phyloP scores from a whole-genome alignment of 2,797 vertebrate genomes.

The Acipenser transmontanus region DNA sequence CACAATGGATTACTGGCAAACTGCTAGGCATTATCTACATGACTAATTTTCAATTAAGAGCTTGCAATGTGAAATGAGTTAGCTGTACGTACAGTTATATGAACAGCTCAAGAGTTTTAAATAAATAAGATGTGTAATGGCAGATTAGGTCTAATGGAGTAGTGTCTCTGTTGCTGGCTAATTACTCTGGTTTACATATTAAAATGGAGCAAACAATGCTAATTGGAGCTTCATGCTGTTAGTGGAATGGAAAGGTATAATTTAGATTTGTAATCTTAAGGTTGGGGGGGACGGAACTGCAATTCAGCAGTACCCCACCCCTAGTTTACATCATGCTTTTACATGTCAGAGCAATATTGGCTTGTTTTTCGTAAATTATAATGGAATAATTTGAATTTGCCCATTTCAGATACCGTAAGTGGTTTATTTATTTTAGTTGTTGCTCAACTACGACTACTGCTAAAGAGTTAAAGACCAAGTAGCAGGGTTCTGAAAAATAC shows the following conservation, averaged over 20 bases:
- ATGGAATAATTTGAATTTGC: too few relatives aligned
- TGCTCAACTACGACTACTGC: neutral
- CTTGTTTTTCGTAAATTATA: too few relatives aligned
- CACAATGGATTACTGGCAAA: slow-evolving; percentile 14
- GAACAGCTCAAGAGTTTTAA: slow-evolving; percentile 9
- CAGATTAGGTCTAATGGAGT: slow-evolving; percentile 13
- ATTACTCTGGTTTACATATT: slow-evolving; percentile 13
- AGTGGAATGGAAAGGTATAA: slow-evolving; percentile 12
- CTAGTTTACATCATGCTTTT: too few relatives aligned
- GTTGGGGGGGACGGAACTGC: neutral
- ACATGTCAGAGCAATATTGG: too few relatives aligned
- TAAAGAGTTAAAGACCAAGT: too few relatives aligned
- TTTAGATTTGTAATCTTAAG: slow-evolving; percentile 5
- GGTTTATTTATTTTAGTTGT: neutral
- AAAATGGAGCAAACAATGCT: slow-evolving; percentile 13
- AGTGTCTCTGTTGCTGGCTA: slow-evolving; percentile 7
- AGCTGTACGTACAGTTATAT: slow-evolving; percentile 16
- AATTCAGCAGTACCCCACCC: neutral
- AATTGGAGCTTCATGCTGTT: slow-evolving; percentile 12
- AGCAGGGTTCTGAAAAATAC: too few relatives aligned
- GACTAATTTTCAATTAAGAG: slow-evolving; percentile 26
- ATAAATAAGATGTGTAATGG: slow-evolving; percentile 13
- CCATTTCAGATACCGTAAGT: too few relatives aligned
- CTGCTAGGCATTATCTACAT: slow-evolving; percentile 15
- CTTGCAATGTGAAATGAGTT: slow-evolving; percentile 7